These are phyloP conservation scores for Parauchenoglanis punctatus DNA, from an alignment of 2,797 vertebrate genomes.

Conservation along the genomic window DNA sequence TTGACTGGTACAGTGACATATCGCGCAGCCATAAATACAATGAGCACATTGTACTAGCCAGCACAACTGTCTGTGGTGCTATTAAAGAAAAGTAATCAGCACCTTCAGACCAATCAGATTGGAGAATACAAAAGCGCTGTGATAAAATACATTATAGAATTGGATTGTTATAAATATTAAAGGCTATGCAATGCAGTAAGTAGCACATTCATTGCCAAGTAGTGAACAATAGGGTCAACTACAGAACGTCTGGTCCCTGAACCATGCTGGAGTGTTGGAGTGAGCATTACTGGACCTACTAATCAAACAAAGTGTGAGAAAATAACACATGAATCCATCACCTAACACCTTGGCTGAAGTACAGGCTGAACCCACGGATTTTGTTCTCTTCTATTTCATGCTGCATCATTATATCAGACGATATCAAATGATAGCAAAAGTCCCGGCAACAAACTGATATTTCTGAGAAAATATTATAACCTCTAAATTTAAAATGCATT, in stretches of 20 bases:
- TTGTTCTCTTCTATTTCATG: constrained; percentile 15
- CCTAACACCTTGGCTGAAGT: neutral
- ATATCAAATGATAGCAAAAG: neutral
- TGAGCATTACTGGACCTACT: neutral
- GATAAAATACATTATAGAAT: neutral
- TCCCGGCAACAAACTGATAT: neutral
- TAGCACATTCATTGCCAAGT: neutral
- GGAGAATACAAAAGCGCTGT: neutral
- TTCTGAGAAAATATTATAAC: neutral
- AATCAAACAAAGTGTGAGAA: neutral
- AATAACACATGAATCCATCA: neutral
- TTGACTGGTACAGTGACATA: no score
- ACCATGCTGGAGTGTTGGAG: neutral
- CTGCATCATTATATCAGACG: neutral
- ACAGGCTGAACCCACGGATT: neutral
- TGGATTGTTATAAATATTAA: neutral
- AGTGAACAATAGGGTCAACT: neutral
- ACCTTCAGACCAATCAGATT: neutral
- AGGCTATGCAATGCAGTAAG: neutral
- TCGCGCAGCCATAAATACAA: no score
- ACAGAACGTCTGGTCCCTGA: neutral
- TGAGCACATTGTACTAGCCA: neutral
- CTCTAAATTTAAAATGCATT: neutral
- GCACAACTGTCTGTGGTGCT: neutral
- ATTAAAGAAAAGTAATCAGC: neutral